A percentile compares a stretch with the other conserved stretches of the same genome.
These are phyloP conservation scores for Limnothrissa miodon DNA, from an alignment of 2,113 vertebrate genomes.

Conservation along the genomic window DNA sequence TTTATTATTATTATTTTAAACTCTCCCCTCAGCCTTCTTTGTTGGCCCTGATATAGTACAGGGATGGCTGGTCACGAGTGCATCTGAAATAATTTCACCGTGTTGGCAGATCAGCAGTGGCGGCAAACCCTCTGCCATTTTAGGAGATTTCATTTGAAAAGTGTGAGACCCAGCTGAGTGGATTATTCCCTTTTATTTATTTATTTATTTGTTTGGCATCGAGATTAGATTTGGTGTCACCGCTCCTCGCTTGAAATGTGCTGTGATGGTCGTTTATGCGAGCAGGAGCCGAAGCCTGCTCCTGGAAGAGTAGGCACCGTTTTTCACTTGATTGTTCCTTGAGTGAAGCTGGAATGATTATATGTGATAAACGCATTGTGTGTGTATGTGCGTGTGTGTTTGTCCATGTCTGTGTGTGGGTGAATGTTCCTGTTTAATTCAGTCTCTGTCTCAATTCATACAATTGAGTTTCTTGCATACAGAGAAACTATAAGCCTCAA, in stretches of 20 bases:
- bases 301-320: not conserved
- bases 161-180: slow-evolving; percentile 20
- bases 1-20: not conserved
- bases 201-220: slow-evolving; percentile 21
- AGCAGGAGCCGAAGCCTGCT: slow-evolving; percentile 11
- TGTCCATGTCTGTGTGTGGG: not conserved
- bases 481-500: not conserved
- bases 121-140: not conserved
- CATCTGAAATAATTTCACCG: not conserved
- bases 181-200: slow-evolving; percentile 13
- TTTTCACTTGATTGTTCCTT: slow-evolving; percentile 4
- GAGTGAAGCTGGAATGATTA: slow-evolving; percentile 10
- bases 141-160: slow-evolving; percentile 21
- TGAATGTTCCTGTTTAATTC: not conserved
- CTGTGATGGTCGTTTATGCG: slow-evolving; percentile 10
- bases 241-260: slow-evolving; percentile 5
- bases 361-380: not conserved
- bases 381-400: not conserved
- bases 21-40: not conserved
- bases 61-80: slow-evolving; percentile 14
- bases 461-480: not conserved
- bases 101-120: not conserved
- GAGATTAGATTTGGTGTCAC: slow-evolving; percentile 28
- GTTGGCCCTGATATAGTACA: slow-evolving; percentile 9
- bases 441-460: not conserved